These are phyloP conservation scores for Volucella inflata DNA, from an alignment of 2,888 invertebrate species.

Conservation along the genomic window DNA sequence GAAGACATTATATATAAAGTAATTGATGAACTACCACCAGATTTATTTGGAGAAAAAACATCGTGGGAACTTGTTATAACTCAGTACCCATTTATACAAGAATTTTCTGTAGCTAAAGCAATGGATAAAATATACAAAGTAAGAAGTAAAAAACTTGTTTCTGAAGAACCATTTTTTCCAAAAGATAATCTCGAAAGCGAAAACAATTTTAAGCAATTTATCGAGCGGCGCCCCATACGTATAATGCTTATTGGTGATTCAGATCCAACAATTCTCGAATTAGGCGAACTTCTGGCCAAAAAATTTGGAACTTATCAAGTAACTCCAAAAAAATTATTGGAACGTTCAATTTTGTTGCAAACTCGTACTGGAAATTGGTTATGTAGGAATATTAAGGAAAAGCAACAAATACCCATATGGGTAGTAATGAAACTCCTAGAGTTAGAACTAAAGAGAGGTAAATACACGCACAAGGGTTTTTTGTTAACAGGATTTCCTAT, in stretches of 20 bases:
- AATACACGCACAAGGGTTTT: constrained; percentile 86
- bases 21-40: constrained; percentile 25
- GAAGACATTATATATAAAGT: constrained; percentile 34
- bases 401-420: constrained; percentile 85
- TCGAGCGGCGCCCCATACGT: constrained; percentile 82
- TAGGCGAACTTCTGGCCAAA: constrained; percentile 86
- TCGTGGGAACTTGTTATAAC: constrained; percentile 51
- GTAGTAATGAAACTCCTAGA: constrained; percentile 85
- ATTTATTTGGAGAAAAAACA: constrained; percentile 31
- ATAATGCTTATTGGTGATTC: constrained; percentile 87
- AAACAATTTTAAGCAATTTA: constrained; percentile 47
- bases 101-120: constrained; percentile 38
- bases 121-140: constrained; percentile 32
- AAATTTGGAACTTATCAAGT: constrained; percentile 86
- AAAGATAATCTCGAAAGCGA: constrained; percentile 44
- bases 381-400: constrained; percentile 85
- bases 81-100: constrained; percentile 59
- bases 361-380: constrained; percentile 86
- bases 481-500: constrained; percentile 88
- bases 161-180: constrained; percentile 35
- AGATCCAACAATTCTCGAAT: constrained; percentile 84
- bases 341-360: constrained; percentile 86
- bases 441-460: constrained; percentile 84
- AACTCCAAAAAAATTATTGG: constrained; percentile 85
- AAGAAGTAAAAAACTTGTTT: not conserved